Percentiles rank a stretch among this genome's conserved stretches.
These are phyloP conservation scores for Heterochromis multidens DNA, from an alignment of 2,113 vertebrate genomes.

Conservation along the genomic window DNA sequence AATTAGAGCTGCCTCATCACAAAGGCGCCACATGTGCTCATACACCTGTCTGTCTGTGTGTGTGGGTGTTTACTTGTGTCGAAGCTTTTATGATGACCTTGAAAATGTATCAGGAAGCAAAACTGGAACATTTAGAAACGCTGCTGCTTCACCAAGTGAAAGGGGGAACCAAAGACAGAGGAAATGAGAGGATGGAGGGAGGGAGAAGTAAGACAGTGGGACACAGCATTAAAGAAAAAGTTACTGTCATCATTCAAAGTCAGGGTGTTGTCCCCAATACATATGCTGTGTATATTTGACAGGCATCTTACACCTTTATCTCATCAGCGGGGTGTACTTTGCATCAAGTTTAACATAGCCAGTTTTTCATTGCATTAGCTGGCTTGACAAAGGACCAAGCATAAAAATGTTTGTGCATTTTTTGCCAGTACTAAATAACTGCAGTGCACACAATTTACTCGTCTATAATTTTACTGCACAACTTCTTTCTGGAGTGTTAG, in stretches of 20 bases:
- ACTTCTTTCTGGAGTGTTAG: not conserved
- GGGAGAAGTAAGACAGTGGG: not conserved
- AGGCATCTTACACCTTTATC: not conserved
- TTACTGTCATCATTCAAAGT: not conserved
- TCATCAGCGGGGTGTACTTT: not conserved
- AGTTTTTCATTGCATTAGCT: not conserved
- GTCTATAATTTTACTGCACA: not conserved
- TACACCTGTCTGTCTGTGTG: not conserved
- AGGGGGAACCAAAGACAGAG: not conserved
- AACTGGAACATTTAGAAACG: not conserved
- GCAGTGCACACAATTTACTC: not conserved
- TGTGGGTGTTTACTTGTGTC: not conserved
- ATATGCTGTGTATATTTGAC: not conserved
- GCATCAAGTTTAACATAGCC: not conserved
- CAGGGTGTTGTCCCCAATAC: not conserved
- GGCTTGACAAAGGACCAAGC: too few species aligned
- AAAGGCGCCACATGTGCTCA: not conserved
- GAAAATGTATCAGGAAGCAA: conserved; percentile 6
- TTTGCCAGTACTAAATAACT: not conserved
- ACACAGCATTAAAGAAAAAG: not conserved
- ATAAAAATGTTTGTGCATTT: not conserved
- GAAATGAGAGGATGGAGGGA: not conserved
- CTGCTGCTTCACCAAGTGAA: not conserved
- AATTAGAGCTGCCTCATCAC: conserved; percentile 35
- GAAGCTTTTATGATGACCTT: conserved; percentile 23